Evolutionary conservation across 1,140 invertebrate genomes (phyloP), one percentile per base, ranked within the genome.

Genomic region (Anastrepha obliqua): DNA sequence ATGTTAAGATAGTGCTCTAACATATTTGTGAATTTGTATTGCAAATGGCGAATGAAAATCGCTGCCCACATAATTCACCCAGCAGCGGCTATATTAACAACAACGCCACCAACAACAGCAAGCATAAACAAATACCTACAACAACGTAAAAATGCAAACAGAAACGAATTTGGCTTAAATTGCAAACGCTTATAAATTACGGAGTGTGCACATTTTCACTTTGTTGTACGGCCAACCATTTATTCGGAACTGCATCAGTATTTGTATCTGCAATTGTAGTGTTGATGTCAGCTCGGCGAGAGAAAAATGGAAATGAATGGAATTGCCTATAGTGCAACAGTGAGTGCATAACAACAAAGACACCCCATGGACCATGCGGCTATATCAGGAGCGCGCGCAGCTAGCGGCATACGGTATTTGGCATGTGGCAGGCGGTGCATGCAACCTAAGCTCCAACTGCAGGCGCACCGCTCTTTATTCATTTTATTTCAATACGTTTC

Each of bases 321-420:
- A 81, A 81, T 29, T 55, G 74, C 47, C 47, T 81, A 81, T 1
- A 58, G 74, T n/a, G 74, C 47, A 7, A 20, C 70, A 74, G 8
- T 9, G 51, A 17, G 55, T 13, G 15, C 42, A n/a, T 70, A 87
- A 87, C 74, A 85, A 65, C 74, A 70, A 60, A 87, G 39, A 90
- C n/a, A 87, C 89, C 89, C 91, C 64, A 67, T 67, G 64, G 64
- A 55, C 74, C n/a, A 55, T 55, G 74, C 4, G 47, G 74, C n/a
- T 42, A 81, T 7, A 55, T 7, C 51, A 7, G 51, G 5, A 55
- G 5, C 9, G 51, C 51, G 1, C 9, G 51, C 9, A 55, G 5
- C 1, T 55, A 55, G 3, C 47, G 44, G 15, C 47, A 51, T 44
- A 20, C 44, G 42, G 29, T 17, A 17, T 47, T 15, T 51, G 42